Base-by-base conservation (phyloP, 2,113 vertebrate species). In the Gambusia holbrooki region DNA sequence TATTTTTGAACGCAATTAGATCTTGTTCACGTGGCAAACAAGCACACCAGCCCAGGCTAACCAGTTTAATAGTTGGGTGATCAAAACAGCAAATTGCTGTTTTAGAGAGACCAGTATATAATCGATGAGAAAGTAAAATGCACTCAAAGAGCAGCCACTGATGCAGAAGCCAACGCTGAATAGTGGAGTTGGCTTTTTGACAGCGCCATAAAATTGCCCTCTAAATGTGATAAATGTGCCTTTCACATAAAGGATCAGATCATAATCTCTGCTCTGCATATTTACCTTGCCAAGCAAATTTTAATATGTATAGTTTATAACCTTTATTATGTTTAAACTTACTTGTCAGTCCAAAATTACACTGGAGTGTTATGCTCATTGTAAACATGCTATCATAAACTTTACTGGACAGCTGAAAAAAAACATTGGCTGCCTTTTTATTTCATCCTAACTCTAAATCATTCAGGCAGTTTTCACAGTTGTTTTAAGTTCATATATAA, bases 171-270 rank as follows among this genome's bases (percentile, higher is more conserved):
- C 40, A 51, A 28, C 3, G 17, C 79, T 58, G 61, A 83, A 74
- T 71, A 73, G 69, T 73, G 83, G 42, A 66, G 37, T 66, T 83
- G 76, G 79, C 82, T 74, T 83, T 76, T 76, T 87, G 81, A 89
- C 81, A 82, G 85, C 54, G 40, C 73, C 33, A 65, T 84, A 74
- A 89, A 88, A 85, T 79, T 82, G 66, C 69, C 42, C 81, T 84
- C 37, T 63, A 73, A 87, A 79, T 74, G 17, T 87, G 84, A 91
- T 82, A 30, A 86, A 89, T 87, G 67, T 10, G 51, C 80, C 17
- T 84, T 60, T 71, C 4, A 28, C 54, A 77, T 40, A 75, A 75
- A 40, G 64, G 71, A 80, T 61, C 67, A 33, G 62, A 77, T 70
- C 70, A 79, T 77, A 77, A 87, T 76, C 81, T 66, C 76, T 27